Percentiles rank a stretch among this genome's conserved stretches.
Conservation (phyloP, 2,113 vertebrate species). For the Mellivora capensis region DNA sequence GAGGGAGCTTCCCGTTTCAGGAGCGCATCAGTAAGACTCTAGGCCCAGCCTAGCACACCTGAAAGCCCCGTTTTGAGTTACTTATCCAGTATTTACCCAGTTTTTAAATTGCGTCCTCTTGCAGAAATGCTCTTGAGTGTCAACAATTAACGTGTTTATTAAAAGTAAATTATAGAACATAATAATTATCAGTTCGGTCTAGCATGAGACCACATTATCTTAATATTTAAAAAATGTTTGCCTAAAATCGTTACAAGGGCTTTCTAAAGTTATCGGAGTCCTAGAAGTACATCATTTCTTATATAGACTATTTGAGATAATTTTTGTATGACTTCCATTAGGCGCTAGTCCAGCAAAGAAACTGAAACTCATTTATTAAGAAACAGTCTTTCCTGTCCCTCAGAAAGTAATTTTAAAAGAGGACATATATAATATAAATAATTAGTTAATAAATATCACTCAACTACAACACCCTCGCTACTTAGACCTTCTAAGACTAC, state of each 20-base stretch:
- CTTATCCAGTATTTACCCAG: background rate
- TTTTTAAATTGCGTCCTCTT: background rate
- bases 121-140: background rate
- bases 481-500: background rate
- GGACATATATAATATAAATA: background rate
- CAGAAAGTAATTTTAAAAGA: slow-evolving; percentile 10
- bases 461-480: background rate
- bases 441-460: slow-evolving; percentile 12
- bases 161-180: background rate
- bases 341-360: background rate
- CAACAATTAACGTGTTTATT: background rate
- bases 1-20: background rate
- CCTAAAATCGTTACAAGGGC: background rate
- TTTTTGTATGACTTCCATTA: slow-evolving; percentile 19
- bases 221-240: slow-evolving; percentile 12
- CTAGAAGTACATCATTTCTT: slow-evolving; percentile 5
- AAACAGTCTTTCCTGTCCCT: background rate
- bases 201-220: background rate
- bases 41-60: too few relatives aligned
- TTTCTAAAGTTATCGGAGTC: background rate
- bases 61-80: background rate
- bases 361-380: background rate
- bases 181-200: slow-evolving; percentile 9
- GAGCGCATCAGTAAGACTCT: background rate
- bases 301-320: background rate